A percentile compares a stretch with the other conserved stretches of the same genome.
Evolutionary conservation across 2,113 vertebrate species (phyloP).

Genomic region (Enhydra lutris): DNA sequence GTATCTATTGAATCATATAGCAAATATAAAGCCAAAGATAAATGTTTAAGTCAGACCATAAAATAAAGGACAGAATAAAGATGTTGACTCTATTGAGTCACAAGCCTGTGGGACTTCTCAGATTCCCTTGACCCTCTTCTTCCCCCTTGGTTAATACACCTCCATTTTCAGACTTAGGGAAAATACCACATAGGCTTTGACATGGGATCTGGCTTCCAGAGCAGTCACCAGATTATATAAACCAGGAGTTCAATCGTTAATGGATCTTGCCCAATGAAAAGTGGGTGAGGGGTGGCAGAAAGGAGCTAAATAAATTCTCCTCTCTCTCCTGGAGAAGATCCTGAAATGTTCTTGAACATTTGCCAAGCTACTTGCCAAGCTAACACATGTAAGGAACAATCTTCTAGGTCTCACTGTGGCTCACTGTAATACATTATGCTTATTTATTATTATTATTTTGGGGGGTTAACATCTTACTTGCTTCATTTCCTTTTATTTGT

Average conservation of each 20-base stretch:
- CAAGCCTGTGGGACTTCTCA: neutral
- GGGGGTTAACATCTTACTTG: neutral
- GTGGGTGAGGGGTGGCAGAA: no score
- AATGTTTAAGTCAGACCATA: neutral
- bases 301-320: neutral
- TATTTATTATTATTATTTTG: neutral
- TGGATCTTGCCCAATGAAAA: neutral
- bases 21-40: neutral
- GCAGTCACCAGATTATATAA: neutral
- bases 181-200: neutral
- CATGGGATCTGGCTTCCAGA: neutral
- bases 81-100: neutral
- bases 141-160: neutral
- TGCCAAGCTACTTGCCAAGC: neutral
- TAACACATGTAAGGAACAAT: neutral
- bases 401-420: neutral
- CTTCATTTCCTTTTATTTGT: neutral
- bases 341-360: neutral
- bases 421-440: neutral
- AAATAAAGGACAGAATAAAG: neutral
- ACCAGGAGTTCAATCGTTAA: neutral
- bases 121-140: neutral
- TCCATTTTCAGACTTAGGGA: neutral
- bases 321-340: neutral
- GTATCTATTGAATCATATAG: neutral